phyloP scores from a whole-genome alignment of 2,113 vertebrate species.

The Dasypus novemcinctus region DNA sequence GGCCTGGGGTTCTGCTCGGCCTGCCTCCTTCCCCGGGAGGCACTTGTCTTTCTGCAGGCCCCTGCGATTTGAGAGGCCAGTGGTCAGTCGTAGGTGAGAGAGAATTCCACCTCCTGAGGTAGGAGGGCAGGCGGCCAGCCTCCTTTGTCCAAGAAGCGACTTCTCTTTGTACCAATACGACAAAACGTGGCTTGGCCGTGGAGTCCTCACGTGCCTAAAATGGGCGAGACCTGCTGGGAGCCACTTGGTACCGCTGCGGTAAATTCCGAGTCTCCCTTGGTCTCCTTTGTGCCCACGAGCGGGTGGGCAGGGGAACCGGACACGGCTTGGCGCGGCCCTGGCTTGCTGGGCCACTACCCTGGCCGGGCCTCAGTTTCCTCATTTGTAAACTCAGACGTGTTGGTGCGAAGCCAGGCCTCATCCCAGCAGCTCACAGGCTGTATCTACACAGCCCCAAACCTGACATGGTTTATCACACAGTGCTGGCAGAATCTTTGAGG shows the following conservation, averaged over 20 bases:
- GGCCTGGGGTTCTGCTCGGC: background rate
- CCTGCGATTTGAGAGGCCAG: background rate
- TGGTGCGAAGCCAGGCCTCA: background rate
- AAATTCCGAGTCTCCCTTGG: background rate
- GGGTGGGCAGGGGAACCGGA: background rate
- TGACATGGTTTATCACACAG: background rate
- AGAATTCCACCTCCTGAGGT: background rate
- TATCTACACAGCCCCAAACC: background rate
- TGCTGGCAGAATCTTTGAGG: background rate
- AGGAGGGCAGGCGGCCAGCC: background rate
- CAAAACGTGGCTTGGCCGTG: background rate
- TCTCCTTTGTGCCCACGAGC: background rate
- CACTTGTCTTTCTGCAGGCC: too few species aligned
- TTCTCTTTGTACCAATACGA: background rate
- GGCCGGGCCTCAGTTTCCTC: background rate
- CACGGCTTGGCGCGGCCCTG: background rate
- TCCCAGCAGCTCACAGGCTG: background rate
- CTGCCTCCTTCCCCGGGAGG: background rate
- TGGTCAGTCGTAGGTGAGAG: background rate
- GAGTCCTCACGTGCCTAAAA: background rate
- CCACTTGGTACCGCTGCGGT: background rate
- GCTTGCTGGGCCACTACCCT: background rate
- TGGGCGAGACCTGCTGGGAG: background rate
- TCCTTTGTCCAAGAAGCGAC: background rate
- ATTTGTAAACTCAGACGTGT: background rate